Percentiles rank a stretch among this genome's conserved stretches.
Conservation (phyloP, 2,888 invertebrate genomes). For the Athetis lepigone region DNA sequence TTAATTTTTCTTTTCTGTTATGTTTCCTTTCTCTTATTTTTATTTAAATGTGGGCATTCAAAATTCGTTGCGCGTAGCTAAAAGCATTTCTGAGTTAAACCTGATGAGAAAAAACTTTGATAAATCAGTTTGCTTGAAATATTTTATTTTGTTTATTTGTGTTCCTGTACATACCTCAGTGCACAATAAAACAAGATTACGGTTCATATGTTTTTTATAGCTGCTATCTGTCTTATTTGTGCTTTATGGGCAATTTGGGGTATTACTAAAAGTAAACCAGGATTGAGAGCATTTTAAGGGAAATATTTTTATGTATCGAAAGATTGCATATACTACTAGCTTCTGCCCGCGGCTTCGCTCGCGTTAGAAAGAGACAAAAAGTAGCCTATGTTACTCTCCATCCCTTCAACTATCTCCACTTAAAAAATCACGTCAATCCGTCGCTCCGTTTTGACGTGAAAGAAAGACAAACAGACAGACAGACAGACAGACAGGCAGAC, state of each 20-base stretch:
- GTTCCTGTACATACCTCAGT: constrained; percentile 50
- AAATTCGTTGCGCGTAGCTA: constrained; percentile 55
- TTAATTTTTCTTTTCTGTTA: constrained; percentile 47
- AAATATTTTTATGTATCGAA: constrained; percentile 31
- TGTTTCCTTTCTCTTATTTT: constrained; percentile 52
- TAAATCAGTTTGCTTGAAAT: constrained; percentile 46
- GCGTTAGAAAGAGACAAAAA: too few species aligned
- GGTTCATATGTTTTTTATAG: constrained; percentile 74
- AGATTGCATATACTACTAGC: constrained; percentile 12
- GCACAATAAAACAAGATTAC: constrained; percentile 71
- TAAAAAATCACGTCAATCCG: too few species aligned
- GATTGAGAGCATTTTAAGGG: constrained; percentile 66
- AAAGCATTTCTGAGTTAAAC: constrained; percentile 60
- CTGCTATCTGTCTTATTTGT: constrained; percentile 72
- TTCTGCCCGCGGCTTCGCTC: too few species aligned
- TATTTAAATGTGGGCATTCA: constrained; percentile 53
- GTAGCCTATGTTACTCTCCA: too few species aligned
- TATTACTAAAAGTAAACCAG: constrained; percentile 69
- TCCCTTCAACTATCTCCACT: too few species aligned
- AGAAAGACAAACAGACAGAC: too few species aligned
- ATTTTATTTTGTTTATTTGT: constrained; percentile 48
- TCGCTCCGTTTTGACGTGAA: too few species aligned
- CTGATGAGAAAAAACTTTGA: constrained; percentile 48
- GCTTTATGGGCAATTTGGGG: constrained; percentile 69
- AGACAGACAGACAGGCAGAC: too few species aligned